phyloP scores from a whole-genome alignment of 1,140 invertebrate genomes.

The Drosophila orena region DNA sequence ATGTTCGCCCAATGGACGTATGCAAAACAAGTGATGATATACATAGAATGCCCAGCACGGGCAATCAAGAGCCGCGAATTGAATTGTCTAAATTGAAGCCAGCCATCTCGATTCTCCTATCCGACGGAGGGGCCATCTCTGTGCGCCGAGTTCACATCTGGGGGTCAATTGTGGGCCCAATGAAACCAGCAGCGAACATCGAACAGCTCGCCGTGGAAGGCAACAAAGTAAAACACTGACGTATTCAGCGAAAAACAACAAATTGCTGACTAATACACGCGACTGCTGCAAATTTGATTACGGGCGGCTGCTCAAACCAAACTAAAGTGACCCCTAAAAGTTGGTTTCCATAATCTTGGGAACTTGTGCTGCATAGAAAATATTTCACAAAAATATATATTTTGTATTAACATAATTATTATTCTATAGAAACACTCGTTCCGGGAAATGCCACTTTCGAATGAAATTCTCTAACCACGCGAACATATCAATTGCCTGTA shows the following conservation, averaged over 20 bases:
- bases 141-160: constrained; percentile 56
- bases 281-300: constrained; percentile 45
- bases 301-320: background rate
- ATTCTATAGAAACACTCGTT: too few species aligned
- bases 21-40: constrained; percentile 66
- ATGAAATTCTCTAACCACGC: background rate
- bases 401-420: too few species aligned
- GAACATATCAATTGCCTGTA: constrained; percentile 20
- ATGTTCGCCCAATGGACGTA: background rate
- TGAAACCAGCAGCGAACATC: constrained; percentile 10
- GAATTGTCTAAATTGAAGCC: constrained; percentile 75
- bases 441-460: background rate
- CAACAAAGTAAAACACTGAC: constrained; percentile 32
- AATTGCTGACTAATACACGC: constrained; percentile 61
- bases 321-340: background rate
- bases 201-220: constrained; percentile 5
- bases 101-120: constrained; percentile 43
- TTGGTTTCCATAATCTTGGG: too few species aligned
- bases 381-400: too few species aligned
- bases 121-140: constrained; percentile 11
- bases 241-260: constrained; percentile 42
- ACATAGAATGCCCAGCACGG: constrained; percentile 31
- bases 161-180: constrained; percentile 62
- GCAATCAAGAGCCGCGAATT: constrained; percentile 23
- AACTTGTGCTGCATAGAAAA: too few species aligned